Evolutionary conservation across 2,888 invertebrate species (phyloP), one percentile per base, ranked within the genome.

Genomic region (Drepanosiphum platanoidis): DNA sequence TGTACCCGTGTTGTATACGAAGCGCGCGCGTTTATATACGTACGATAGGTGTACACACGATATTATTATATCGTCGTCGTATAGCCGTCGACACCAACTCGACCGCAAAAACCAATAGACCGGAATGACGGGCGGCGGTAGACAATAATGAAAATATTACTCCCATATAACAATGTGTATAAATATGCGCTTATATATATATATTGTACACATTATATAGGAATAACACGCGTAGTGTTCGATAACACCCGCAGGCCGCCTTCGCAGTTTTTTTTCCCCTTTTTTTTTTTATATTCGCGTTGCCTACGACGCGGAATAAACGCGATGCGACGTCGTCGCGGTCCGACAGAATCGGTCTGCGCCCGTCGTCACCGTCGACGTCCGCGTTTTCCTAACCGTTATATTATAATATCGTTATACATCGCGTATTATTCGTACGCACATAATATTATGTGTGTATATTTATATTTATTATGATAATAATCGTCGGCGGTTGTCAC

Each of bases 91-190:
- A 30, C 81, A 46, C n/a, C 81, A 74, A 83, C 52, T 77, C 84
- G 84, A 84, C 84, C 84, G 84, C 84, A 68, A 68, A 77, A 84
- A 77, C 75, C 84, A 68, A 84, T 84, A 84, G 84, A 84, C 84
- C 84, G 84, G 84, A 84, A 84, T 68, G 84, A 30, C 52, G n/a
- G 42, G 66, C 34, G 42, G 72, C 42, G 30, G 30, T 22, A 42
- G 75, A 84, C 83, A 75, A 84, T 75, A 84, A 84, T 39, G 64
- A 82, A 82, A 82, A 82, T 61, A 81, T 72, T 64, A 78, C 72
- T 27, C 39, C 27, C 36, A 39, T 39, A n/a, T 27, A 27, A 61
- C 61, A 4, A 61, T 27, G 61, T n/a, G n/a, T 18, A n/a, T 58
- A 42, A 9, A 9, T 42, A n/a, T n/a, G 27, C 46, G 46, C 46